Conservation (phyloP, 2,888 invertebrate species). For the Aspidiotus rigidus region DNA sequence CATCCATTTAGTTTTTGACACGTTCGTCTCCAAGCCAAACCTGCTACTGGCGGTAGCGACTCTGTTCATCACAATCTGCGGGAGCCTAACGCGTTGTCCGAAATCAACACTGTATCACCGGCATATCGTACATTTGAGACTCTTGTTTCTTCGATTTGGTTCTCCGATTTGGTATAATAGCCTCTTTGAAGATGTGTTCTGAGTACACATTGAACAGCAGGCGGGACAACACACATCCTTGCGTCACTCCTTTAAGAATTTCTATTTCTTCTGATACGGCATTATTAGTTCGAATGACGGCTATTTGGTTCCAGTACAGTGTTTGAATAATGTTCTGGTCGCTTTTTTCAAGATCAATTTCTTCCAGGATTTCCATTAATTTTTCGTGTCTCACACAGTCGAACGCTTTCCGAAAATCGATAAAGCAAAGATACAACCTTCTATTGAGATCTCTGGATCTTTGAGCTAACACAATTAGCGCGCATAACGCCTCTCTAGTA, state of each 20-base stretch:
- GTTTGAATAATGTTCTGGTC: constrained; percentile 31
- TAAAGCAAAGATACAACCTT: neutral
- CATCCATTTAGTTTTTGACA: no score
- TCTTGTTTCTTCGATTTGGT: neutral
- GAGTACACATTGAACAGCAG: constrained; percentile 1
- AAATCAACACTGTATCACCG: neutral
- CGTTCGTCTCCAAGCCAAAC: no score
- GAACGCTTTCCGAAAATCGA: constrained; percentile 27
- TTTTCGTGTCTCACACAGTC: constrained; percentile 35
- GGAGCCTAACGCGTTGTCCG: neutral
- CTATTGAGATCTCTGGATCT: neutral
- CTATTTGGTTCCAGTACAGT: constrained; percentile 33
- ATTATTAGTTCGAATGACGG: constrained; percentile 7
- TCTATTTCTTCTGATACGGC: constrained; percentile 23
- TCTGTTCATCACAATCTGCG: no score
- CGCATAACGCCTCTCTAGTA: neutral
- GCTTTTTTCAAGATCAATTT: constrained; percentile 21
- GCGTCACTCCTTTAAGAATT: constrained; percentile 25
- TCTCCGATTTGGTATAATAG: neutral
- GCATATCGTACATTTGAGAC: neutral
- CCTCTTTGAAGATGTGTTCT: neutral
- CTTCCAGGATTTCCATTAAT: constrained; percentile 35
- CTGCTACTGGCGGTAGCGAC: no score
- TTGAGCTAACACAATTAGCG: neutral
- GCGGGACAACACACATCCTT: constrained; percentile 19